Evolutionary conservation across 2,888 invertebrate genomes (phyloP).

Genomic region (Catocala nupta): DNA sequence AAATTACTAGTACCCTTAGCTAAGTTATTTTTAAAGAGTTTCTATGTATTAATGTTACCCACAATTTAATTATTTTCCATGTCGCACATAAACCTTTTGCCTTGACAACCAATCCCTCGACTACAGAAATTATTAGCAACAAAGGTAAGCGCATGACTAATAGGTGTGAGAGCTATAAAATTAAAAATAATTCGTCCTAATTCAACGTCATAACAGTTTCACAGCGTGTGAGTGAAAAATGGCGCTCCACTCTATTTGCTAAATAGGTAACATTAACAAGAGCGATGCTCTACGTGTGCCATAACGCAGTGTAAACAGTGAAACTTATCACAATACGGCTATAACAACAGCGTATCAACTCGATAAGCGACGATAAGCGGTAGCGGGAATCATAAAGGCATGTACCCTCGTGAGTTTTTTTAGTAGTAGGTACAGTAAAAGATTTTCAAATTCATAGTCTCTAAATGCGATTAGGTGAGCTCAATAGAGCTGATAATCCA

Average conservation of each 20-base stretch:
- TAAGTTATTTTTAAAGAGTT: too few relatives aligned
- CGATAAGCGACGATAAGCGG: slow-evolving; percentile 1
- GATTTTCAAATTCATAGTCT: too few relatives aligned
- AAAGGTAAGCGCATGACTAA: neutral
- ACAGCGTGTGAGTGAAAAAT: slow-evolving; percentile 24
- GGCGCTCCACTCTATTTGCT: slow-evolving; percentile 43
- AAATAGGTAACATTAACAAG: slow-evolving; percentile 48
- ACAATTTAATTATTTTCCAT: too few relatives aligned
- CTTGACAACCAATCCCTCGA: too few relatives aligned
- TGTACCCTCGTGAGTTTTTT: too few relatives aligned
- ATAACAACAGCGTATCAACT: slow-evolving; percentile 14
- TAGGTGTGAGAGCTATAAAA: neutral
- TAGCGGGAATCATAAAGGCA: neutral
- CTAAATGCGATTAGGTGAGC: too few relatives aligned
- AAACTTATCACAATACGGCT: slow-evolving; percentile 16
- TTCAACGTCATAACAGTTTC: slow-evolving; percentile 12
- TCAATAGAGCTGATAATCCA: too few relatives aligned
- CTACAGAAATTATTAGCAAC: neutral
- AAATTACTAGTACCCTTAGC: too few relatives aligned
- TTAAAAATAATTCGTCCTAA: slow-evolving; percentile 20
- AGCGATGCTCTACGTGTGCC: slow-evolving; percentile 35
- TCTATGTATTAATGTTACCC: too few relatives aligned
- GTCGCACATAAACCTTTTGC: too few relatives aligned
- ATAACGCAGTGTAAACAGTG: slow-evolving; percentile 34
- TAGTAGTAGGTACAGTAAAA: too few relatives aligned